Base-by-base conservation (phyloP, 1,140 invertebrate genomes). In the Eufriesea mexicana region DNA sequence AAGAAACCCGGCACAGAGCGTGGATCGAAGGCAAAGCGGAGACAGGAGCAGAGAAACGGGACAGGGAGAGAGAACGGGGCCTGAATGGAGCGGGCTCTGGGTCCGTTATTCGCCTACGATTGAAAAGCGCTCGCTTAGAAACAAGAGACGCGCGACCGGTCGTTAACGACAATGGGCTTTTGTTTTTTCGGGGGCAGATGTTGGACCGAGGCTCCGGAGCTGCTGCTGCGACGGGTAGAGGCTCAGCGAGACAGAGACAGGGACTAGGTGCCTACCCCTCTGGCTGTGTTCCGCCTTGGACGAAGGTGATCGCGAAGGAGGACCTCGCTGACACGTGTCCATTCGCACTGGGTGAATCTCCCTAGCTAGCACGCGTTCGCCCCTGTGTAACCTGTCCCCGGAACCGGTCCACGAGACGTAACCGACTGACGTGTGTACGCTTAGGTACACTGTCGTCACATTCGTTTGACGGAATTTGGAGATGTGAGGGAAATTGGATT, bases 141-240 rank as follows among this genome's bases (percentile, higher is more conserved):
- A 94, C 93, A 93, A 94, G 94, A 94, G 94, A 94, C 93, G 93
- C 91, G 91, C 92, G 93, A 91, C 93, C 93, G 93, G 94, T 94
- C 92, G 93, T 94, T 94, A 94, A 92, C 91, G 91, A 94, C 94
- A 94, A 94, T 94, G 84, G 94, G 92, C 93, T 94, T 94, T 94
- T 94, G 93, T 94, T 94, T 94, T 94, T 94, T 94, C 93, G 93
- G 92, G 91, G 93, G 93, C 94, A 94, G 94, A 94, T 94, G 94
- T 94, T 94, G 91, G 91, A 89, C 90, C 89, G 90, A 85, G 90
- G 91, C 90, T 89, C 84, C 76, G 84, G 49, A 73, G 85, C 73
- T 72, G 61, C 73, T 72, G 61, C 70, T 57, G 47, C 83, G 76
- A 79, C 76, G 64, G 81, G 61, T 66, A 66, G 28, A 35, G 25